Evolutionary conservation across 2,113 vertebrate genomes (phyloP).

Genomic region (Ptilorrhoa leucosticta): DNA sequence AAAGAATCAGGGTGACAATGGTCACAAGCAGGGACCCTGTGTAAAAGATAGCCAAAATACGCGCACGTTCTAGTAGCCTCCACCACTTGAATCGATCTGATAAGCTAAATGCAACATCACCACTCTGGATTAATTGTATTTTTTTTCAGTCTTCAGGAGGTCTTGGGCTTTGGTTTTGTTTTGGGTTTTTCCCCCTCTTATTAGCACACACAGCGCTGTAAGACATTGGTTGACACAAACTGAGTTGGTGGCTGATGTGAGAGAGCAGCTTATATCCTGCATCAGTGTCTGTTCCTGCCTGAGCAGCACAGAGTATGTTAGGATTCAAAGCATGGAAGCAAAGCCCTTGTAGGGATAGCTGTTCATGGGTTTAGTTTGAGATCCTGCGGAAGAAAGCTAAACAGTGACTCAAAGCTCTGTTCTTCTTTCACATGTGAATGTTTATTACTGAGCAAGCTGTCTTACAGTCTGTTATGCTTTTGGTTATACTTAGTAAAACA

Average conservation of each 20-base stretch:
- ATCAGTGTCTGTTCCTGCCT: neutral
- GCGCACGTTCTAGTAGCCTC: fast-evolving
- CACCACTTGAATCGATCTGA: neutral
- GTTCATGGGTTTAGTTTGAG: neutral
- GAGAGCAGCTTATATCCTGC: neutral
- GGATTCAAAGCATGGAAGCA: neutral
- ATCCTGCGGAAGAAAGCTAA: neutral
- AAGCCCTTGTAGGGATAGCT: neutral
- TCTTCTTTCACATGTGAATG: neutral
- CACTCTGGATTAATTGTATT: neutral
- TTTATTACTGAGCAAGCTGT: neutral
- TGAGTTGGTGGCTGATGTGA: neutral
- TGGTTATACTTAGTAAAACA: slow-evolving; percentile 45
- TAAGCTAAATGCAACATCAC: neutral
- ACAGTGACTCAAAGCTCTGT: neutral
- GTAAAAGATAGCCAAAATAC: neutral
- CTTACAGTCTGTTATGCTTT: neutral
- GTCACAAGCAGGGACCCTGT: neutral
- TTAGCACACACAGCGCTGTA: neutral
- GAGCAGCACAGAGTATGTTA: neutral
- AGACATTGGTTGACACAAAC: neutral
- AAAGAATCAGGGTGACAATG: neutral
- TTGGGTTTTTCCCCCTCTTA: neutral
- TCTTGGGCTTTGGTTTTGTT: neutral
- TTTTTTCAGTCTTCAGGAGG: neutral